Evolutionary conservation across 2,113 vertebrate genomes (phyloP), one percentile per base, ranked within the genome.

Genomic region (Scortum barcoo): DNA sequence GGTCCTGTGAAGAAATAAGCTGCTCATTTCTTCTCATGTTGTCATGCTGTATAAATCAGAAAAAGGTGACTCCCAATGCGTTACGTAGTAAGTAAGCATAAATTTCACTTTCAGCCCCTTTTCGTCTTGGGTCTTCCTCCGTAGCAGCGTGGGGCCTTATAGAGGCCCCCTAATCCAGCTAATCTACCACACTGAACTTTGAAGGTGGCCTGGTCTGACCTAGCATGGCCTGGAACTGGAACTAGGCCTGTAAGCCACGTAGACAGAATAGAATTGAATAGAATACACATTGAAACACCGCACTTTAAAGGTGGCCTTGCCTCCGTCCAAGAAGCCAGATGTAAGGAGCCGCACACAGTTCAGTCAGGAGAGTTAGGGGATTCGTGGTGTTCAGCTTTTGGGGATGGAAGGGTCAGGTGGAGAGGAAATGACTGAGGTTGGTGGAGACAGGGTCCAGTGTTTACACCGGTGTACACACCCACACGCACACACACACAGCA

Each of bases 141-240:
- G 80, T 87, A 96, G 92, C 97, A 97, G 96, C 96, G 90, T 96
- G 97, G 94, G 94, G 96, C 95, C 96, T 96, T 97, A 97, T 95
- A 97, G 92, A 94, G 94, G 95, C 92, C 95, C 94, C 96, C 95
- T 97, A 97, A 97, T 98, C 97, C 97, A 96, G 95, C 96, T 98
- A 97, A 98, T 98, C 97, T 97, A 94, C 94, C 93, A 96, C 95
- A 96, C 95, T 96, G 95, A 96, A 96, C 96, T 96, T 95, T 96
- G 95, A 96, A 97, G 96, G 96, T 96, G 96, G 96, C 96, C 95
- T 92, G 93, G 62, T 90, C 92, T 96, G 94, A 94, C 95, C 94
- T 92, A 87, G 82, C 67, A 72, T 86, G 86, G 86, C 90, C 90
- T 92, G 91, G 86, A 91, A 92, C 89, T 80, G 76, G 92, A 75